Evolutionary conservation across 2,888 invertebrate species (phyloP), one percentile per base, ranked within the genome.

Genomic region (Lycaena phlaeas): DNA sequence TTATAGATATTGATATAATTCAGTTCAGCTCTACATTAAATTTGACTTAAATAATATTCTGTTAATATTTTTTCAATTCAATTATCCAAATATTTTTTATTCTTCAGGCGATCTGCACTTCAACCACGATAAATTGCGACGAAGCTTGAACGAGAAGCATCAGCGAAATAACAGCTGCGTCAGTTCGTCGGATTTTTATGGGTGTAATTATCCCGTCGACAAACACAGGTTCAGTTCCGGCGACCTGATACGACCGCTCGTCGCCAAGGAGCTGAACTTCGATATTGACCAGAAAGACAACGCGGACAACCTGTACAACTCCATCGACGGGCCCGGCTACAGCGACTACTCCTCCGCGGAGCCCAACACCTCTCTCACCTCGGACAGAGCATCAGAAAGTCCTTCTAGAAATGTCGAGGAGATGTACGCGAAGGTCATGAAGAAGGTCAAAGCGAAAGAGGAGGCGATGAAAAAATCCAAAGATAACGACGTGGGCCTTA

Each of bases 341-440:
- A 71, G 68, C 38, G 70, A 74, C 40, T 73, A 76, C 38, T 68
- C 71, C 0, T 71, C 70, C 2, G 65, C 72, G 1, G 78, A 75
- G 3, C 62, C 70, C 4, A 70, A 70, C 48, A 60, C 56, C 22
- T 73, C 60, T 57, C 54, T 61, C 34, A 65, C 57, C 37, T 82
- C 72, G 52, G 72, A 67, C 60, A 75, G 75, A 60, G 71, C 64
- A 55, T 79, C 65, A 42, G 88, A 81, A 31, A 88, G 88, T 59
- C 88, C 88, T 1, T 85, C 87, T 14, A 87, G 89, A 49, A 92
- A 92, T 52, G 75, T 94, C n/a, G 95, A 95, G 55, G 94, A 94
- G 57, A 92, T 95, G 90, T 95, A 95, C 67, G 95, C 95, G 1
- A 95, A 95, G 81, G 95, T 95, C 12, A 87, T 89, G 60, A 93